phyloP scores from a whole-genome alignment of 1,140 invertebrate species.

The Drosophila pallidifrons region DNA sequence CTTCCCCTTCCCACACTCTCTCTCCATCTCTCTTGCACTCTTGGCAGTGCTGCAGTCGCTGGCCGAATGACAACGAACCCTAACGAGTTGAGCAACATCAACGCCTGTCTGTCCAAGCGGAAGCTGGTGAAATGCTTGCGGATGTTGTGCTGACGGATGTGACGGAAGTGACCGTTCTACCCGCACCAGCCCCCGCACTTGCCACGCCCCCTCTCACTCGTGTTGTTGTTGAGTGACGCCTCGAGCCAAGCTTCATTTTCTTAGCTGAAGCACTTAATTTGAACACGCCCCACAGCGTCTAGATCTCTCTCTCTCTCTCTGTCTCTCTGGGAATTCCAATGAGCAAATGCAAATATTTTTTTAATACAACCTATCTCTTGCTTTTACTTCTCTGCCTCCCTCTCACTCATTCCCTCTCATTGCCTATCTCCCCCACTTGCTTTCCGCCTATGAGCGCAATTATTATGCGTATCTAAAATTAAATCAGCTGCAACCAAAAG shows the following conservation, averaged over 20 bases:
- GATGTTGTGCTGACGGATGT: constrained; percentile 62
- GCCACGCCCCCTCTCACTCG: background rate
- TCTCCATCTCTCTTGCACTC: background rate
- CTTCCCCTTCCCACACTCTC: background rate
- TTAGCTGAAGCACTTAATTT: constrained; percentile 30
- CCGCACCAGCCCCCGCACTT: too few species aligned
- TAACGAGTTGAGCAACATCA: constrained; percentile 49
- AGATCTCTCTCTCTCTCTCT: background rate
- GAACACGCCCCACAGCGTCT: constrained; percentile 25
- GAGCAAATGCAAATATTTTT: constrained; percentile 46
- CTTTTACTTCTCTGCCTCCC: background rate
- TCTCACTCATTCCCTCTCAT: background rate
- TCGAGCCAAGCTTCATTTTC: constrained; percentile 15
- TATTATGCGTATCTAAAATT: constrained; percentile 64
- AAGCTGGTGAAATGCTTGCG: constrained; percentile 65
- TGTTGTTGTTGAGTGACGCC: background rate
- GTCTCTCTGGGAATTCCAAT: constrained; percentile 24
- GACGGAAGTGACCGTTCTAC: constrained; percentile 47
- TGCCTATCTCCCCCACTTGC: background rate
- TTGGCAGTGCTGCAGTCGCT: constrained; percentile 17
- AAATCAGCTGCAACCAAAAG: constrained; percentile 52
- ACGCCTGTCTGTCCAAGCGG: constrained; percentile 38
- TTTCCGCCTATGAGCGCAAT: constrained; percentile 27
- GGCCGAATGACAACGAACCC: constrained; percentile 34
- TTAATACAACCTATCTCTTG: constrained; percentile 3